Evolutionary conservation across 1,140 invertebrate genomes (phyloP), one percentile per base, ranked within the genome.

Genomic region (Trichonephila inaurata): DNA sequence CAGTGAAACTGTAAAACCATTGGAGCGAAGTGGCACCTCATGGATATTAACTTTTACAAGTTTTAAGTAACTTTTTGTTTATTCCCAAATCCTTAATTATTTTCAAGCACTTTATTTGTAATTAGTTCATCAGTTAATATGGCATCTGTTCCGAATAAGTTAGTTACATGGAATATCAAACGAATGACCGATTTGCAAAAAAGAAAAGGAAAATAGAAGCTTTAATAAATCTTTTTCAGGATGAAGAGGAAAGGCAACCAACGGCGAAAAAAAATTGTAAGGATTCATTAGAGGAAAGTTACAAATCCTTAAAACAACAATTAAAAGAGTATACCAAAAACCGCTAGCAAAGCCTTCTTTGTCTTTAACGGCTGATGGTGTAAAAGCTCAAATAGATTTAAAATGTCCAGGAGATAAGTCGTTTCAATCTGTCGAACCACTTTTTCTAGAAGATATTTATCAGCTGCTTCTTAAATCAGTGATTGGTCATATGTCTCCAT

Each of bases 141-240:
- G 82, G 51, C 60, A 2, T 19, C 69, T 24, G 21, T 5, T 82
- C 44, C 10, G 28, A 61, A 81, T 2, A 86, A 92, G 14, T 64
- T 83, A 19, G 2, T 4, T 6, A 89, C 92, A 12, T 93, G 24
- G 33, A 62, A 69, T 66, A 64, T 82, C 64, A 88, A 64, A 28
- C 88, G 33, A 14, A 60, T 14, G 14, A 93, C 6, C 86, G 62
- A 24, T 81, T 61, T 12, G 24, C 61, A 51, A n/a, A 87, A 4
- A 89, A 94, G 28, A 94, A 94, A n/a, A 89, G 92, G 14, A 94
- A 94, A 90, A 10, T 94, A 18, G 92, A 94, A 60, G 77, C 92
- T n/a, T 40, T 94, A 8, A n/a, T 89, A 18, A 90, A 94, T 16
- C 16, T 83, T 4, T 51, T 89, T 6, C 16, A 64, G 7, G 58